A percentile compares a stretch with the other conserved stretches of the same genome.
Conservation (phyloP, 2,113 vertebrate species). For the Excalfactoria chinensis region DNA sequence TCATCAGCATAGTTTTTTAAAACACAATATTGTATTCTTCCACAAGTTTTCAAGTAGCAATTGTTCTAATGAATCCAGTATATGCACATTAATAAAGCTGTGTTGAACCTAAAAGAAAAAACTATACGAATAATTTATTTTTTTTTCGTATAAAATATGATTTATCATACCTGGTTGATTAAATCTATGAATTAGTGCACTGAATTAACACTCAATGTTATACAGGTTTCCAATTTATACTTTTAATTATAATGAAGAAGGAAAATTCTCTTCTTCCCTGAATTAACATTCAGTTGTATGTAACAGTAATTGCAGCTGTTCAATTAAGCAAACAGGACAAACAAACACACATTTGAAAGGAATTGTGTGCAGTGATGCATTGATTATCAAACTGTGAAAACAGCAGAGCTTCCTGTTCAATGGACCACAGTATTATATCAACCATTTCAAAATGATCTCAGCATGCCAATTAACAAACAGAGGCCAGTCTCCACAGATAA, state of each 20-base stretch:
- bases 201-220: slow-evolving; percentile 60
- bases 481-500: slow-evolving; percentile 68
- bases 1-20: neutral
- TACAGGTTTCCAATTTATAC: slow-evolving; percentile 75
- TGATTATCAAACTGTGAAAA: slow-evolving; percentile 83
- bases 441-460: slow-evolving; percentile 74
- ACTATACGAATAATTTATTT: neutral
- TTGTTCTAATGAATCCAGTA: neutral
- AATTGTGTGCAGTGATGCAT: slow-evolving; percentile 80
- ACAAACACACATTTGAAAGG: slow-evolving; percentile 77
- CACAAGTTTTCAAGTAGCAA: neutral
- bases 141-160: neutral
- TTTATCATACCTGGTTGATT: slow-evolving; percentile 44
- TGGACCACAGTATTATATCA: slow-evolving; percentile 75
- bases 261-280: slow-evolving; percentile 61
- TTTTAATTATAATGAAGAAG: slow-evolving; percentile 74
- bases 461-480: slow-evolving; percentile 79
- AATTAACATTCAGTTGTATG: slow-evolving; percentile 84
- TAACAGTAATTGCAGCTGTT: slow-evolving; percentile 84
- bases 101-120: neutral
- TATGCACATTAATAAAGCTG: neutral
- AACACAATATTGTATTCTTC: neutral
- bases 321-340: slow-evolving; percentile 84
- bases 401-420: slow-evolving; percentile 78
- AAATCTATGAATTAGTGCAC: slow-evolving; percentile 50